phyloP scores from a whole-genome alignment of 1,140 invertebrate genomes.

The Drosophila orena region DNA sequence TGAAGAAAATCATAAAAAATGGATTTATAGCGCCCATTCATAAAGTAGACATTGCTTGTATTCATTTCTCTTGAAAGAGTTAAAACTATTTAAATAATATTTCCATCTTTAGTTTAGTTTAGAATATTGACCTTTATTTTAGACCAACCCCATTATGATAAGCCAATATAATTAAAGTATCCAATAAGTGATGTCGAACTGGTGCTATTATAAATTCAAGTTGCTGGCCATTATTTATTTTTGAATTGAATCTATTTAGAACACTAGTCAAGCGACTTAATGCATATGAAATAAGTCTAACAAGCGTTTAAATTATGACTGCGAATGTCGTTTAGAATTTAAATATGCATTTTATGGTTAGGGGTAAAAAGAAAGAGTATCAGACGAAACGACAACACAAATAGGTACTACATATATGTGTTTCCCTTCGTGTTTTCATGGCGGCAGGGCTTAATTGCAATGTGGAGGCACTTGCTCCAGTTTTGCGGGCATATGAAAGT shows the following conservation, averaged over 20 bases:
- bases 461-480: conserved; percentile 58
- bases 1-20: not conserved
- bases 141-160: not conserved
- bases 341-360: not conserved
- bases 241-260: not conserved
- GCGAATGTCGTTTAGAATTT: not conserved
- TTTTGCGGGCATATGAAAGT: conserved; percentile 63
- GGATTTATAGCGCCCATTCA: not conserved
- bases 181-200: not conserved
- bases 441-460: conserved; percentile 59
- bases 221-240: no score
- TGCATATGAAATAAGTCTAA: not conserved
- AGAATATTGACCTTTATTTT: not conserved
- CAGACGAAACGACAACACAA: not conserved
- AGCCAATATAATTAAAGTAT: not conserved
- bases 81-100: no score
- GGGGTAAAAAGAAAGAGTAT: conserved; percentile 19
- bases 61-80: no score
- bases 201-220: not conserved
- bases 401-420: not conserved
- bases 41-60: not conserved
- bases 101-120: no score
- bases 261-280: not conserved
- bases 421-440: conserved; percentile 24
- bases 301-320: not conserved